Evolutionary conservation across 1,140 invertebrate genomes (phyloP), one percentile per base, ranked within the genome.

Genomic region (Chionoecetes opilio): DNA sequence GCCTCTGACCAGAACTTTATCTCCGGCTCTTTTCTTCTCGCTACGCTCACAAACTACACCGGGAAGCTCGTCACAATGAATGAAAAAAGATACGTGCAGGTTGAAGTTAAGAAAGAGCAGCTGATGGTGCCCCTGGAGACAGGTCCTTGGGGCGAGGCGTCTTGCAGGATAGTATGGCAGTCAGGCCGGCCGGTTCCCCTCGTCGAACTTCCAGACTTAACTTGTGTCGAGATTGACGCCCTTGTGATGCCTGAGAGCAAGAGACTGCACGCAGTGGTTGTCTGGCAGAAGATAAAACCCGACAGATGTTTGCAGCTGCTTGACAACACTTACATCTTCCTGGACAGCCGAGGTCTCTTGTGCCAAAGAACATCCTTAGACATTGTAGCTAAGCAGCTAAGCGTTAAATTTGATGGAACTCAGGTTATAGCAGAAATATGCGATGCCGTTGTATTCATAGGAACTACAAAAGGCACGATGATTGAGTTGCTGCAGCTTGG

Each of bases 221-320:
- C 89, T 75, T 21, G 6, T 34, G 46, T 91, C 35, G 17, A 91
- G 0, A 34, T 91, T 75, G 89, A 91, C 26, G 89, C 89, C 46
- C 8, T 91, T 21, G 17, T 34, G 21, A 75, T 3, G 5, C 89
- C 89, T 26, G 26, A 26, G 17, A 75, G 3, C 9, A n/a, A 91
- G n/a, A 63, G n/a, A 34, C 5, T 91, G 31, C 46, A 75, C 14
- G 89, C 89, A 35, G 14, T 91, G 89, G 31, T 91, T 8, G 38
- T 91, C 46, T 91, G 89, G 89, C 41, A 75, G 38, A n/a, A 91
- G 11, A 75, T 0, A 34, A 91, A 91, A 21, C 89, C 89, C 3
- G 35, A 32, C 6, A 34, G 29, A 3, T 91, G 89, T 75, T 2
- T 75, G 31, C 34, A 91, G n/a, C 46, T 63, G 2, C 31, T 34